Evolutionary conservation across 92 coral and sea anemone genomes (phyloP).

Genomic region (Epizoanthus stellaris): DNA sequence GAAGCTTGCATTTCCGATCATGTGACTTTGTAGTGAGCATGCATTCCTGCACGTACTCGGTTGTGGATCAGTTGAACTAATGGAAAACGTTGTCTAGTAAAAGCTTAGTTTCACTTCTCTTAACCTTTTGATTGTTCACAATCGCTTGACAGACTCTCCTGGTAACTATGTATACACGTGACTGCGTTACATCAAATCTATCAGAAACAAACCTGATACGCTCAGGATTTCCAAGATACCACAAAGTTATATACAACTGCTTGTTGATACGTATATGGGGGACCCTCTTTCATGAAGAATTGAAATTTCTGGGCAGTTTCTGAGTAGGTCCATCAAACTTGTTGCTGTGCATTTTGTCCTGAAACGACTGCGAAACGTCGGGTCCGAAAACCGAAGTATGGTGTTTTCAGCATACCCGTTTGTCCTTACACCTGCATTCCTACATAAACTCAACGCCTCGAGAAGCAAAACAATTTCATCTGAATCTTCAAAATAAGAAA

Average conservation of each 20-base stretch:
- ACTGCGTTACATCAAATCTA: conserved; percentile 54
- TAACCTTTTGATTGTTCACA: conserved; percentile 20
- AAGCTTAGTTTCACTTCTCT: too few relatives aligned
- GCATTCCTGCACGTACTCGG: too few relatives aligned
- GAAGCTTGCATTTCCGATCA: too few relatives aligned
- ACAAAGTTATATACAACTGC: conserved; percentile 40
- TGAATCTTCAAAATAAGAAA: background rate
- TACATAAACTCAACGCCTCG: conserved; percentile 1
- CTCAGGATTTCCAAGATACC: conserved; percentile 63
- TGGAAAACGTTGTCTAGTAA: too few relatives aligned
- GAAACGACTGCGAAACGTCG: background rate
- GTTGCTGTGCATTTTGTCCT: background rate
- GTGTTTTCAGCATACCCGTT: conserved; percentile 3
- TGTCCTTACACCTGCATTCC: background rate
- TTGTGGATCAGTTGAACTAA: too few relatives aligned
- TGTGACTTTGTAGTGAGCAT: too few relatives aligned
- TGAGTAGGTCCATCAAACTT: too few relatives aligned
- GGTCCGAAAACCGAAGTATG: conserved; percentile 11
- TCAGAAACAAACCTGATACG: conserved; percentile 55
- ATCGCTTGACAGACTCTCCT: conserved; percentile 41
- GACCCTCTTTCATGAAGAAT: background rate
- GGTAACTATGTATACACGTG: conserved; percentile 43
- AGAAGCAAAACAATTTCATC: conserved; percentile 12
- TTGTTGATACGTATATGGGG: conserved; percentile 45
- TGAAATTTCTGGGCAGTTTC: conserved; percentile 30